phyloP scores from a whole-genome alignment of 2,113 vertebrate genomes.

The Microtus oregoni region DNA sequence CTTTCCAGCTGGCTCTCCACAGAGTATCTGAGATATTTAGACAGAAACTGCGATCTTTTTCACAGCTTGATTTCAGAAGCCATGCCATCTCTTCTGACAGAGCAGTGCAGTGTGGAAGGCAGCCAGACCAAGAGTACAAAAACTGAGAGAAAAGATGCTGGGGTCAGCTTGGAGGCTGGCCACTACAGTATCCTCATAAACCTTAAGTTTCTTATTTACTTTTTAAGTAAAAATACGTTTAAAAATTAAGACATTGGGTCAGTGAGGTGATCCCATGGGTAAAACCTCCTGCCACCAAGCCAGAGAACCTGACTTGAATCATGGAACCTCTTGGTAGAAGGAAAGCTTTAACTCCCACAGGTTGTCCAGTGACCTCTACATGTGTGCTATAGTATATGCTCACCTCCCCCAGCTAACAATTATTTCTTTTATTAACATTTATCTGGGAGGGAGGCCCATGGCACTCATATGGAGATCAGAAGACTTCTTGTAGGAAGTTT shows the following conservation, averaged over 20 bases:
- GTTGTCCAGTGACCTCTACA: background rate
- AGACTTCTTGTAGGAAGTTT: background rate
- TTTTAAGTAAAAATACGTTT: background rate
- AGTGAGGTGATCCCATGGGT: background rate
- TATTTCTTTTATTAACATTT: background rate
- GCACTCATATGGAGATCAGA: too few species aligned
- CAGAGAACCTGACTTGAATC: background rate
- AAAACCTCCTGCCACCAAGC: background rate
- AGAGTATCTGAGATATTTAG: background rate
- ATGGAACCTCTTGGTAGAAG: background rate
- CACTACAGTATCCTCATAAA: background rate
- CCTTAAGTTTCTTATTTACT: background rate
- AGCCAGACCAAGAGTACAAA: background rate
- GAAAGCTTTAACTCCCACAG: background rate
- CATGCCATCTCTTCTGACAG: background rate
- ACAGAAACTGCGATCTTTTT: background rate
- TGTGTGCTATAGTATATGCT: background rate
- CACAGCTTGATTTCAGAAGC: background rate
- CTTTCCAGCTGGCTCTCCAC: background rate
- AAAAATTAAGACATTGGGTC: constrained; percentile 36
- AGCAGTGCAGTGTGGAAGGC: background rate
- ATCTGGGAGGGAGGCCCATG: background rate
- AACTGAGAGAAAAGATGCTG: background rate
- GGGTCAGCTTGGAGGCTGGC: background rate
- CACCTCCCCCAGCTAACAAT: background rate